Base-by-base conservation (phyloP, 1,140 invertebrate species). In the Tribolium madens region DNA sequence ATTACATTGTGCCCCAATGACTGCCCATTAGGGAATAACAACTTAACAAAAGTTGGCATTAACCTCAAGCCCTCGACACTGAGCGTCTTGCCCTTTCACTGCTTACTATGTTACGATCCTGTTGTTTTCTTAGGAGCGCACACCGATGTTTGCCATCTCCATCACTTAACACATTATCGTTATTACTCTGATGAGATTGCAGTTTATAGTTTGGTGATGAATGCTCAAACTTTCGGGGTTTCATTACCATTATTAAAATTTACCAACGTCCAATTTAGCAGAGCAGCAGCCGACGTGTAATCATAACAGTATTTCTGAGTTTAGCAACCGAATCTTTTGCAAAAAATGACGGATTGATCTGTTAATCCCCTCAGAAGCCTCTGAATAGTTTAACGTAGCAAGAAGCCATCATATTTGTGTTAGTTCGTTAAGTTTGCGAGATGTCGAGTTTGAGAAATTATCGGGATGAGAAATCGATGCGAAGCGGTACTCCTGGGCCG, bases 111-210 rank as follows among this genome's bases (percentile, higher is more conserved):
- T 64, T 64, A 64, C 26, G 26, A 26, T 31, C n/a, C 21, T 33
- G 57, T 64, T 64, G 57, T 64, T 64, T 64, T 64, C 57, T 64
- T 64, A 64, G 57, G 57, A 26, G 57, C 26, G 21, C 26, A 12
- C 26, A 33, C 57, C 57, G 57, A 64, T 64, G 57, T 64, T 64
- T 64, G 57, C 57, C 57, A 33, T 64, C 57, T 31, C 26, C 57
- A 64, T 64, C 57, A 18, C 57, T 64, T 64, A 64, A 64, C 57
- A 64, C 57, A 64, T 64, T 64, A 64, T 64, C 57, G 57, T 64
- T 64, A 64, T 64, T 64, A 64, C 57, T 64, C 57, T 64, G 57
- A 64, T 64, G 57, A 64, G 57, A 64, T 64, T 64, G 57, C 57
- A 64, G 57, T 64, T 64, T 64, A 64, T 64, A 64, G 57, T 64